These are phyloP conservation scores for Diglossa cyanea DNA, from an alignment of 2,797 vertebrate genomes.

Conservation along the genomic window DNA sequence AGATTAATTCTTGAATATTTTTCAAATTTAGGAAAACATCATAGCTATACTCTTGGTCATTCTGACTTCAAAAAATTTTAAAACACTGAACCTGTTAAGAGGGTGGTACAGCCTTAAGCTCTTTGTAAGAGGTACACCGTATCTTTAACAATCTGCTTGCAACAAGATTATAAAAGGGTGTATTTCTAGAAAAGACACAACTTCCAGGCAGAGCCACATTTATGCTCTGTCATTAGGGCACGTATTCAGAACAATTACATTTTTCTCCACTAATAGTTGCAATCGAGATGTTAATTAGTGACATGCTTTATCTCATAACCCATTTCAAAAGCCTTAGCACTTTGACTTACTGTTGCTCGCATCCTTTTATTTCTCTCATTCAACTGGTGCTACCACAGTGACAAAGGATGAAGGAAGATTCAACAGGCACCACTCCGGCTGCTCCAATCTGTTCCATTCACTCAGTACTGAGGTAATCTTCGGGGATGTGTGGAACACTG, in stretches of 20 bases:
- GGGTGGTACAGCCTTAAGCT: not conserved
- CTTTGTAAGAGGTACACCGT: not conserved
- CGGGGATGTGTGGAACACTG: constrained; percentile 44
- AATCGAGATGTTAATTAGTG: constrained; percentile 46
- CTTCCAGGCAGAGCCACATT: constrained; percentile 37
- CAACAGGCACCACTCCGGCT: constrained; percentile 61
- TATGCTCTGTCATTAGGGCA: constrained; percentile 4
- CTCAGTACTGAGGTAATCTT: constrained; percentile 61
- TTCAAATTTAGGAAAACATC: not conserved
- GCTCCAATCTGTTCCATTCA: constrained; percentile 71
- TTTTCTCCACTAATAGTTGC: constrained; percentile 32
- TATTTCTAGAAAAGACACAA: constrained; percentile 26
- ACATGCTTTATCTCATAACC: constrained; percentile 37
- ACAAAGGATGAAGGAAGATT: constrained; percentile 67
- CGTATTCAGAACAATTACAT: not conserved
- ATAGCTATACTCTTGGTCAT: not conserved
- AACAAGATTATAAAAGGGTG: constrained; percentile 1
- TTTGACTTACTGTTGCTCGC: constrained; percentile 91
- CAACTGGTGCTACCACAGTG: constrained; percentile 80
- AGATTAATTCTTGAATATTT: constrained; percentile 11
- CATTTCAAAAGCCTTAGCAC: constrained; percentile 60
- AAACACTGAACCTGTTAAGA: not conserved
- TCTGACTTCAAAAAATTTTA: not conserved
- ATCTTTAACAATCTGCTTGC: constrained; percentile 45
- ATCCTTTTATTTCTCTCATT: constrained; percentile 86